phyloP scores from a whole-genome alignment of 2,888 invertebrate species.

The Luperina testacea region DNA sequence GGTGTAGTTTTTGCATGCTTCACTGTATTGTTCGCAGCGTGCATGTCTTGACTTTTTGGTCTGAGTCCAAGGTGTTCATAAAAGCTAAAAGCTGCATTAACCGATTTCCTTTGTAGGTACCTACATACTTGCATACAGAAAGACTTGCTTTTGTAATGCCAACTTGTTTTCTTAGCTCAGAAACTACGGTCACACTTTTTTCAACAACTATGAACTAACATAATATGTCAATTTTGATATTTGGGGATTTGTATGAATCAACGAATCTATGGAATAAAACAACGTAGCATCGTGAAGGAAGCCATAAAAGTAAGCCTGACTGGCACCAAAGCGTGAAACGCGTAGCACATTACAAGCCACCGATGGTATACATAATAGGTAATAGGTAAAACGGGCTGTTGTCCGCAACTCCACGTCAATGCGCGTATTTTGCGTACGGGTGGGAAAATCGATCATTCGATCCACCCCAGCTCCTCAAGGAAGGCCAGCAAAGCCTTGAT shows the following conservation, averaged over 20 bases:
- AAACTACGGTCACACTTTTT: not conserved
- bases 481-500: no score
- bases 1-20: no score
- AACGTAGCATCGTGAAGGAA: not conserved
- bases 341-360: not conserved
- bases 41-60: no score
- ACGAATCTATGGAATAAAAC: not conserved
- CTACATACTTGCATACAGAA: not conserved
- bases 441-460: no score
- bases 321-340: not conserved
- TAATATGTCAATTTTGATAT: not conserved
- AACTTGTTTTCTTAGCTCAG: not conserved
- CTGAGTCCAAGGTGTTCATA: not conserved
- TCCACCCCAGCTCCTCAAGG: no score
- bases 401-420: no score
- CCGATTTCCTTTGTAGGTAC: not conserved
- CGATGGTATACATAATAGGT: not conserved
- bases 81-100: not conserved
- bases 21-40: no score
- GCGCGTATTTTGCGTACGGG: no score
- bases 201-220: not conserved
- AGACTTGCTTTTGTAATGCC: not conserved
- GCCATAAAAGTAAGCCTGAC: not conserved
- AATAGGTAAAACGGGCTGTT: no score
- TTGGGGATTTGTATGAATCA: not conserved